phyloP scores from a whole-genome alignment of 2,797 vertebrate species.

The Sebastes alutus region DNA sequence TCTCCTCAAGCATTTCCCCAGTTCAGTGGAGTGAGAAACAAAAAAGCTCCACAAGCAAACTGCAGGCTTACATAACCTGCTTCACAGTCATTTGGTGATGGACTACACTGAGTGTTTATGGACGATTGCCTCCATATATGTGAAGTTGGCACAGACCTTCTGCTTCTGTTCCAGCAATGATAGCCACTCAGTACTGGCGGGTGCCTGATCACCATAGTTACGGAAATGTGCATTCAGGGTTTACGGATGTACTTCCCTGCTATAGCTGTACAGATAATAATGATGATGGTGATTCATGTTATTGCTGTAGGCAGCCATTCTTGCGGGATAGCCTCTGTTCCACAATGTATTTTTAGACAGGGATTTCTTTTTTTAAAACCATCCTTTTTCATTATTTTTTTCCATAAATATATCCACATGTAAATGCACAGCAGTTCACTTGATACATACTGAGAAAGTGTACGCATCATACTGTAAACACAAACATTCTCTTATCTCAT shows the following conservation, averaged over 20 bases:
- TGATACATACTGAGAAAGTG: not conserved
- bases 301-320: not conserved
- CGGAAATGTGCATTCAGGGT: not conserved
- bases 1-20: slow-evolving; percentile 53
- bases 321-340: not conserved
- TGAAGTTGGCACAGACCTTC: slow-evolving; percentile 4
- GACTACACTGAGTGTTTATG: slow-evolving; percentile 20
- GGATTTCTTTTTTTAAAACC: not conserved
- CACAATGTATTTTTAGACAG: not conserved
- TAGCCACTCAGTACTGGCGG: not conserved
- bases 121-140: not conserved
- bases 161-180: slow-evolving; percentile 2
- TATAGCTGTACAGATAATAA: not conserved
- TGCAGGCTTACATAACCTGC: slow-evolving; percentile 65
- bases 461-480: not conserved
- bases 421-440: not conserved
- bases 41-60: slow-evolving; percentile 62
- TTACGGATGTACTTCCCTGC: not conserved
- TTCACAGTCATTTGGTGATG: slow-evolving; percentile 33
- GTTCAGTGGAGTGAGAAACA: slow-evolving; percentile 71
- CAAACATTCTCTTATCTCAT: not conserved
- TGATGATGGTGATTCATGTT: not conserved
- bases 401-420: not conserved
- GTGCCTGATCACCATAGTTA: slow-evolving; percentile 17
- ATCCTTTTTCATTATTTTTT: not conserved